phyloP scores from a whole-genome alignment of 2,113 vertebrate genomes.

The Phrynosoma blainvillii region DNA sequence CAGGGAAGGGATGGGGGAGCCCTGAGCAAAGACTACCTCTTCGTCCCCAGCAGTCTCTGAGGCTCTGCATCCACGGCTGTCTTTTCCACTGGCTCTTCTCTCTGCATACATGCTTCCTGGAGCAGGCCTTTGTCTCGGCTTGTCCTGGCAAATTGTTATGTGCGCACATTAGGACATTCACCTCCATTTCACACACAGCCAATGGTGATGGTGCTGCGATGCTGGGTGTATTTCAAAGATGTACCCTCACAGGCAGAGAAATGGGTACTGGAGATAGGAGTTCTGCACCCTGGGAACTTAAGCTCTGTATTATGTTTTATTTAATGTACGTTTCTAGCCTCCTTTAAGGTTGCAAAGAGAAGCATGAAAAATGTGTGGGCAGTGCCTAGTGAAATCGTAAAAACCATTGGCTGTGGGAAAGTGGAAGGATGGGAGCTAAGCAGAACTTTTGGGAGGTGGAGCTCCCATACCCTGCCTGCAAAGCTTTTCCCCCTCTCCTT shows the following conservation, averaged over 20 bases:
- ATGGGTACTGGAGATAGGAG: neutral
- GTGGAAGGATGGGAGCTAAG: neutral
- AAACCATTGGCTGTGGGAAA: neutral
- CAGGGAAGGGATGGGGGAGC: neutral
- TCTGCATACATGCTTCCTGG: neutral
- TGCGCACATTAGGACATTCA: neutral
- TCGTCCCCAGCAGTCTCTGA: neutral
- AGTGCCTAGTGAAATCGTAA: neutral
- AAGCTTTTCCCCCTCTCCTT: neutral
- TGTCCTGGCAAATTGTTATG: neutral
- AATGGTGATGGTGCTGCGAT: neutral
- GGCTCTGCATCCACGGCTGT: neutral
- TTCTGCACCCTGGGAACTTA: neutral
- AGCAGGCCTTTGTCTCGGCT: constrained; percentile 3
- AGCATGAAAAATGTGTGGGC: neutral
- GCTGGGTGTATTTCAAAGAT: neutral
- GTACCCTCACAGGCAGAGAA: neutral
- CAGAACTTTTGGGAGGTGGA: neutral
- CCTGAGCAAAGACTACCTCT: neutral
- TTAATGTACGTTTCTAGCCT: neutral
- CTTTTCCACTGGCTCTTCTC: neutral
- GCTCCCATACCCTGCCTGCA: neutral
- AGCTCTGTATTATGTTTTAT: neutral
- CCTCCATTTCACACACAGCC: neutral
- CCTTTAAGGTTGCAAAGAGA: neutral